A percentile compares a stretch with the other conserved stretches of the same genome.
Evolutionary conservation across 2,797 vertebrate species (phyloP).

Genomic region (Ispidina picta): DNA sequence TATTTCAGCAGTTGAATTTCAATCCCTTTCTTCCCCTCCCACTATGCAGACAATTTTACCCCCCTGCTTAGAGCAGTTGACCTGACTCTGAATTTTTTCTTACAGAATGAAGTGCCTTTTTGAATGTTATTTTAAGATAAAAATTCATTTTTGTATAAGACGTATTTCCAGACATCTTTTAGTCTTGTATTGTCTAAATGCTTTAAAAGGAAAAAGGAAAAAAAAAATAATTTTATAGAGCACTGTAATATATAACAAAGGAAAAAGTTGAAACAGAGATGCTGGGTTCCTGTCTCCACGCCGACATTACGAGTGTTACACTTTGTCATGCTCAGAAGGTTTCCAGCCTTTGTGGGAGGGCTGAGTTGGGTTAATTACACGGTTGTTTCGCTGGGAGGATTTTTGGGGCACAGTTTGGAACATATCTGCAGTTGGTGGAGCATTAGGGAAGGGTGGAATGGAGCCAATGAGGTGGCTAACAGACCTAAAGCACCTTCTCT

Average conservation of each 20-base stretch:
- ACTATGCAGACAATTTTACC: conserved; percentile 88
- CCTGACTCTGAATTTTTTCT: conserved; percentile 91
- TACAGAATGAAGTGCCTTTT: conserved; percentile 98
- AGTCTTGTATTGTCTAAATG: conserved; percentile 89
- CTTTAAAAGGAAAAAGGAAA: conserved; percentile 85
- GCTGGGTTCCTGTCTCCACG: conserved; percentile 73
- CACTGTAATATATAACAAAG: conserved; percentile 77
- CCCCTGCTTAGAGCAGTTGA: conserved; percentile 84
- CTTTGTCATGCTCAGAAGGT: conserved; percentile 32
- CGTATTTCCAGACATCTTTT: conserved; percentile 89
- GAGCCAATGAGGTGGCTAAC: conserved; percentile 33
- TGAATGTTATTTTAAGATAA: conserved; percentile 93
- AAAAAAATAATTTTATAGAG: conserved; percentile 80
- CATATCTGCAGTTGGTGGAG: conserved; percentile 43
- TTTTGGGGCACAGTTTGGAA: conserved; percentile 46
- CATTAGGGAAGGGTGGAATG: conserved; percentile 2
- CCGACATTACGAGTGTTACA: conserved; percentile 21
- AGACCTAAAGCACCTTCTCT: conserved; percentile 41
- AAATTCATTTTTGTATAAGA: conserved; percentile 90
- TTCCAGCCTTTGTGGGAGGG: background rate
- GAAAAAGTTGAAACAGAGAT: conserved; percentile 62
- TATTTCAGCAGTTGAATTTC: conserved; percentile 72
- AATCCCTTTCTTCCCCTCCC: conserved; percentile 74
- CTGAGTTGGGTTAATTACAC: background rate
- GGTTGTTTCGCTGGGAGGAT: background rate